These are phyloP conservation scores for Crambe crambe DNA, from an alignment of 37 sponge, comb jelly and placozoan species.

Conservation along the genomic window DNA sequence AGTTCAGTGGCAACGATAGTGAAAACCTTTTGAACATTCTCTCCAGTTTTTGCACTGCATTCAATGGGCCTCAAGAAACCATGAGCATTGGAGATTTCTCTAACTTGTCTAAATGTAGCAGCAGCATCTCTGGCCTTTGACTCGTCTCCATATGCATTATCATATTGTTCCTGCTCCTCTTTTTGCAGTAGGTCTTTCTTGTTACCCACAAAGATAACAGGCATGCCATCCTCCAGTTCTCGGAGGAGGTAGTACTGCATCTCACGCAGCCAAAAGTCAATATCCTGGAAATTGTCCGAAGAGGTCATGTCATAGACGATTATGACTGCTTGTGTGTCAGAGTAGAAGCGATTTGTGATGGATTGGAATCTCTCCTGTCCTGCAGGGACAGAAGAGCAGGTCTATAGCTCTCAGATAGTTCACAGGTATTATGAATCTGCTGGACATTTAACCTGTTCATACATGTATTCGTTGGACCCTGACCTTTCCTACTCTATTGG, in stretches of 20 bases:
- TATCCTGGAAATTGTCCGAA: constrained; percentile 21
- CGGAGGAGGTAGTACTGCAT: constrained; percentile 39
- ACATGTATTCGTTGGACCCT: too few species aligned
- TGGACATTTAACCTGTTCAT: too few species aligned
- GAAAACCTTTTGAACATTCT: constrained; percentile 43
- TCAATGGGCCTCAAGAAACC: constrained; percentile 39
- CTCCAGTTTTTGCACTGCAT: constrained; percentile 66
- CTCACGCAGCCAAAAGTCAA: constrained; percentile 57
- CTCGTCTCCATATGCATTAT: not conserved
- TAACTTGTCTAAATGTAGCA: constrained; percentile 18
- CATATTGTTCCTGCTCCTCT: not conserved
- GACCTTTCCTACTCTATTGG: too few species aligned
- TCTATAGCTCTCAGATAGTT: too few species aligned
- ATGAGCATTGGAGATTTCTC: constrained; percentile 28
- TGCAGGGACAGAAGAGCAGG: constrained; percentile 12
- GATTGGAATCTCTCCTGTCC: constrained; percentile 67
- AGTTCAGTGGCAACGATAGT: constrained; percentile 18
- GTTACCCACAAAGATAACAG: constrained; percentile 59
- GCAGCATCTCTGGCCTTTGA: not conserved
- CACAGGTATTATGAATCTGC: too few species aligned
- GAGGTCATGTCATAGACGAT: constrained; percentile 47
- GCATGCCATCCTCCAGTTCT: constrained; percentile 42
- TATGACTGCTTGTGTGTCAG: constrained; percentile 45
- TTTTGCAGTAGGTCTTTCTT: constrained; percentile 41
- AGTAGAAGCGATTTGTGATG: constrained; percentile 53